phyloP scores from a whole-genome alignment of 2,888 invertebrate genomes.

The Adelphocoris suturalis region DNA sequence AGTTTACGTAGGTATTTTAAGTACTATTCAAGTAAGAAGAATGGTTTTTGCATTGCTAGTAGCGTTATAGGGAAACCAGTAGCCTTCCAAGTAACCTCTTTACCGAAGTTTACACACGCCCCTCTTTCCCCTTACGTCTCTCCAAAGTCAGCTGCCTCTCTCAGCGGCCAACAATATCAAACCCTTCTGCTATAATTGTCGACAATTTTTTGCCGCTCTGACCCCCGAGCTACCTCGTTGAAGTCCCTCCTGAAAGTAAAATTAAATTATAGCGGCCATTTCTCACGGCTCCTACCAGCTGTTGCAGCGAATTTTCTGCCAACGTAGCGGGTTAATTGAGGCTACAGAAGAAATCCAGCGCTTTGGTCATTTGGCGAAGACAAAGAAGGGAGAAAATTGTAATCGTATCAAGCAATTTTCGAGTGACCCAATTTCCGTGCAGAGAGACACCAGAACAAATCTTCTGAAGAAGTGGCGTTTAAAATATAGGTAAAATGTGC shows the following conservation, averaged over 20 bases:
- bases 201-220: constrained; percentile 9
- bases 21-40: no score
- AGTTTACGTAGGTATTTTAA: no score
- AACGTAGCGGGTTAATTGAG: neutral
- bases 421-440: neutral
- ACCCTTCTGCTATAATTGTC: constrained; percentile 32
- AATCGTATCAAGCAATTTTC: neutral
- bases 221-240: constrained; percentile 1
- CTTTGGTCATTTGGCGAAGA: neutral
- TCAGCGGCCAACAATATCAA: neutral
- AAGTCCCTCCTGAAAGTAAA: constrained; percentile 2
- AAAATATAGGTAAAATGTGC: neutral
- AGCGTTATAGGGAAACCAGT: no score
- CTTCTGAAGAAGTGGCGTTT: neutral
- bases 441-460: neutral
- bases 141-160: neutral
- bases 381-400: neutral
- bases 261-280: constrained; percentile 19
- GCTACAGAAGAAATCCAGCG: neutral
- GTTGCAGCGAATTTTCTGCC: constrained; percentile 6
- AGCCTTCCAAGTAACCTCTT: neutral
- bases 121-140: neutral
- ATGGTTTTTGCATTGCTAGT: no score
- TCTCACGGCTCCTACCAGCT: constrained; percentile 23
- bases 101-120: neutral